phyloP scores from a whole-genome alignment of 2,888 invertebrate genomes.

The Aphrophora alni region DNA sequence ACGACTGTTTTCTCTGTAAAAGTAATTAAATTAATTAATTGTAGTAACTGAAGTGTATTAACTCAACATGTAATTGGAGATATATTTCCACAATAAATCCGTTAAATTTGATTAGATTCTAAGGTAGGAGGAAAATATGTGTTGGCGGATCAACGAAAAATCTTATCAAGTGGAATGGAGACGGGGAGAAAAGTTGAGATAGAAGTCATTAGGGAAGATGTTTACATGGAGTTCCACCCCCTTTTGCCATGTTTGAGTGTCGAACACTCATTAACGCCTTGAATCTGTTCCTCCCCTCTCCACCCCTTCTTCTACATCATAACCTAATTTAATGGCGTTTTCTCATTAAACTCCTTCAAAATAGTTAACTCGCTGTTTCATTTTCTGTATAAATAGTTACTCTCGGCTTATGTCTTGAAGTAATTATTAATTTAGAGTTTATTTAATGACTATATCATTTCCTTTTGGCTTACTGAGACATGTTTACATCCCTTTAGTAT shows the following conservation, averaged over 20 bases:
- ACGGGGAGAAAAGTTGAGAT: neutral
- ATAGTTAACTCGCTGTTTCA: neutral
- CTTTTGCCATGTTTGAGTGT: neutral
- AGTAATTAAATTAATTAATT: too few relatives aligned
- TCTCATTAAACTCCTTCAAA: neutral
- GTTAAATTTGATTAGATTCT: too few relatives aligned
- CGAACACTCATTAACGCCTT: neutral
- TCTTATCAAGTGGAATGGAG: neutral
- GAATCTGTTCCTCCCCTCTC: neutral
- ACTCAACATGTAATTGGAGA: too few relatives aligned
- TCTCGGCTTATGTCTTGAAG: too few relatives aligned
- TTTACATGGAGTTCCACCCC: neutral
- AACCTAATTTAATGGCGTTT: neutral
- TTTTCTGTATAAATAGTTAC: neutral
- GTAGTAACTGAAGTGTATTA: too few relatives aligned
- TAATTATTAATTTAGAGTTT: too few relatives aligned
- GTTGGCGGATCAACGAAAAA: neutral
- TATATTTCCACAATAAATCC: too few relatives aligned
- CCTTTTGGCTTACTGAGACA: too few relatives aligned
- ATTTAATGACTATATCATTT: too few relatives aligned
- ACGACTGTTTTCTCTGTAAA: too few relatives aligned
- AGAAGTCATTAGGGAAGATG: neutral
- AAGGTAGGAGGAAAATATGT: too few relatives aligned
- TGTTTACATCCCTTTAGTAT: too few relatives aligned
- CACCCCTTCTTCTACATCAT: neutral